phyloP scores from a whole-genome alignment of 2,797 vertebrate genomes.

The Protosalanx chinensis region DNA sequence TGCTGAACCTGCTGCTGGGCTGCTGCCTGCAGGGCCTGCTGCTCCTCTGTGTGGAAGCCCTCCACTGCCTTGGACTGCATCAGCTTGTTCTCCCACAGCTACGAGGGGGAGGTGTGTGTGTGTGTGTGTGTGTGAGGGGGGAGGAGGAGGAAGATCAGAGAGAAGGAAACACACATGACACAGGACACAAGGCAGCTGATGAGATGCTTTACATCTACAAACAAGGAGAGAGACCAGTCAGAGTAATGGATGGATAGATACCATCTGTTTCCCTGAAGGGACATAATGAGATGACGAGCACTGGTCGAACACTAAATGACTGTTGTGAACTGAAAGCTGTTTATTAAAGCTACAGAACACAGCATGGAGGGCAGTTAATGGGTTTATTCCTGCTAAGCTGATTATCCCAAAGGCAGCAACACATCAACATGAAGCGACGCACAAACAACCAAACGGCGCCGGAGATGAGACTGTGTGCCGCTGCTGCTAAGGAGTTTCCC shows the following conservation, averaged over 20 bases:
- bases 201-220: not conserved
- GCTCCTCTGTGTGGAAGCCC: conserved; percentile 96
- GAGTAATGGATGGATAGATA: not conserved
- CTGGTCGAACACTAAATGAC: not conserved
- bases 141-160: not conserved
- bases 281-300: not conserved
- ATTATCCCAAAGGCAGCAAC: not conserved
- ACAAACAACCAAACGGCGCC: too few species aligned
- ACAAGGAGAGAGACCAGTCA: not conserved
- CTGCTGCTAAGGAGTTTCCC: too few species aligned
- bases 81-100: conserved; percentile 98
- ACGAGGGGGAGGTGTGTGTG: not conserved
- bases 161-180: too few species aligned
- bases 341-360: too few species aligned
- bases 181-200: not conserved
- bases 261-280: too few species aligned
- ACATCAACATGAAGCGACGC: not conserved
- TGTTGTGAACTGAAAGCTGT: not conserved
- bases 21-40: conserved; percentile 75
- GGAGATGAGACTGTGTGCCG: too few species aligned
- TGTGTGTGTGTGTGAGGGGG: not conserved
- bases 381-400: not conserved
- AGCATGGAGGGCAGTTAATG: not conserved
- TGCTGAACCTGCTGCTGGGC: conserved; percentile 69
- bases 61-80: conserved; percentile 98